Evolutionary conservation across 2,797 vertebrate species (phyloP).

Genomic region (Brachyalestes nurse): DNA sequence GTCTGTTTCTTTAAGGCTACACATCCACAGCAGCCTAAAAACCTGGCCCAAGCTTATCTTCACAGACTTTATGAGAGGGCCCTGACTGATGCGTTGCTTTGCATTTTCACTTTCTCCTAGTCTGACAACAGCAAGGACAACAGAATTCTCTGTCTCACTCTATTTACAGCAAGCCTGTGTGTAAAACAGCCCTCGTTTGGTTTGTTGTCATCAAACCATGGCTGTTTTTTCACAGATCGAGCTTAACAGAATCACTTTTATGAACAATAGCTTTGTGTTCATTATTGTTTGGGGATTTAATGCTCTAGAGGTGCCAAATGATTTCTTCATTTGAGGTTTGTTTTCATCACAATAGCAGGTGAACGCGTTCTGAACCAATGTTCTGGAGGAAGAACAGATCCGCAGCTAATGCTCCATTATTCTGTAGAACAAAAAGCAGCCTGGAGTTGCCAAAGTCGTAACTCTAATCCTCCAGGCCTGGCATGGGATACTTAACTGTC

Average conservation of each 20-base stretch:
- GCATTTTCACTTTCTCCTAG: slow-evolving; percentile 44
- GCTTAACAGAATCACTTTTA: neutral
- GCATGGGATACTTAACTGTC: slow-evolving; percentile 40
- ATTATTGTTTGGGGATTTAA: neutral
- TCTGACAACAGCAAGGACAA: slow-evolving; percentile 33
- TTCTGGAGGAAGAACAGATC: slow-evolving; percentile 47
- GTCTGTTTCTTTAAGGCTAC: slow-evolving; percentile 41
- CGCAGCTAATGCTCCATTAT: slow-evolving; percentile 36
- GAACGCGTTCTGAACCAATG: slow-evolving; percentile 37
- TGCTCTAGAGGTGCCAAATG: slow-evolving; percentile 18
- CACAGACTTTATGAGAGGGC: slow-evolving; percentile 68
- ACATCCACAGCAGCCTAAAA: slow-evolving; percentile 24
- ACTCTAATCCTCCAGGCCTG: slow-evolving; percentile 52
- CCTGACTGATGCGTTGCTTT: slow-evolving; percentile 68
- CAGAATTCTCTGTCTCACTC: slow-evolving; percentile 20
- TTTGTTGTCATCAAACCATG: neutral
- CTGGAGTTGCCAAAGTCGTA: slow-evolving; percentile 52
- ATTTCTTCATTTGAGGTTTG: slow-evolving; percentile 19
- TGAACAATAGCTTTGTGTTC: neutral
- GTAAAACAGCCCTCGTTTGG: neutral
- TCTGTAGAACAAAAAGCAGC: slow-evolving; percentile 38
- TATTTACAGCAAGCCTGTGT: slow-evolving; percentile 23
- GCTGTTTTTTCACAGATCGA: neutral
- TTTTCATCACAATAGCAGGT: slow-evolving; percentile 34
- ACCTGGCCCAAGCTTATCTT: slow-evolving; percentile 64